Base-by-base conservation (phyloP, 2,797 vertebrate genomes). In the Thamnophis elegans region DNA sequence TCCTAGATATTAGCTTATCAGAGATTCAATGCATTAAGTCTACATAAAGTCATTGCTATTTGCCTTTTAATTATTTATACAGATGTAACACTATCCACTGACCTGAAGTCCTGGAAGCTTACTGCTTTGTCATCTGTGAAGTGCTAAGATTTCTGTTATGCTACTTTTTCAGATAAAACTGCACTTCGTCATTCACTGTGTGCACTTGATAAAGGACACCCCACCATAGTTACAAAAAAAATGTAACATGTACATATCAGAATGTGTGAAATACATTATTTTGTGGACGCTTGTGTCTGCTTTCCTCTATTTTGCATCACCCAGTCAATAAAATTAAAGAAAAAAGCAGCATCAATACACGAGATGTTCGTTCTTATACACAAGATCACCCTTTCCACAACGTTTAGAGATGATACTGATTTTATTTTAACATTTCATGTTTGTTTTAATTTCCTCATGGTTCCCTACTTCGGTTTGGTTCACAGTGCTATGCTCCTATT, bases 61-160 rank as follows among this genome's bases (percentile, higher is more conserved):
- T 2, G 1, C 6, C 55, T 68, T 91, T 9, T 62, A 62, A 89
- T 62, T 73, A 18, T 25, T 92, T 55, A 87, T 85, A 9, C 1
- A 89, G 20, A 0, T 42, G 4, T 86, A 59, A 59, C 78, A 93
- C 86, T 42, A 91, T 88, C 22, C 68, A 85, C n/a, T 90, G 65
- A 9, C 0, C 3, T 91, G 51, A 85, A 58, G 22, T 62, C n/a
- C 1, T 18, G n/a, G 56, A 88, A 14, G 89, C 22, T 56, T 14
- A 28, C 10, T 7, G 22, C 0, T 1, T 88, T 62, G 91, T 92
- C 56, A 90, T 82, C 85, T 93, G 68, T 65, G 51, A 90, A 51
- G 85, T 92, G 56, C 51, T 82, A 87, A 82, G 47, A 90, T 90
- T 90, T 85, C 68, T 65, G 85, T 85, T 55, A 6, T 85, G 53